Evolutionary conservation across 2,888 invertebrate genomes (phyloP).

Genomic region (Romanomermis culicivorax): DNA sequence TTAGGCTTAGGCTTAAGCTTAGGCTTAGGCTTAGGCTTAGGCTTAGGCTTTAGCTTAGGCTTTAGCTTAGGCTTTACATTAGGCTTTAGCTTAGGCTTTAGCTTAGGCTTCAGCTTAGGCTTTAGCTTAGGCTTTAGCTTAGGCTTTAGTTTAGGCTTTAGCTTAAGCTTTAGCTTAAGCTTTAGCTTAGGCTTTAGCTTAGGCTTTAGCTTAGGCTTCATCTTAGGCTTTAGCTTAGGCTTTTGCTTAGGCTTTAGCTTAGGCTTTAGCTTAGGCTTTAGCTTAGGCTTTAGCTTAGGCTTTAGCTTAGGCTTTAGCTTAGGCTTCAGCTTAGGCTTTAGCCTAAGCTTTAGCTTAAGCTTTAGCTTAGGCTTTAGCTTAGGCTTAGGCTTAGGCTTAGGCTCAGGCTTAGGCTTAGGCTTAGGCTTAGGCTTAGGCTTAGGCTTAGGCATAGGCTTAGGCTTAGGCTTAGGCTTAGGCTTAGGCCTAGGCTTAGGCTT

Average conservation of each 20-base stretch:
- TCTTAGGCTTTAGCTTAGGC: constrained; percentile 1
- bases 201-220: constrained; percentile 1
- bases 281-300: constrained; percentile 3
- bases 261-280: constrained; percentile 1
- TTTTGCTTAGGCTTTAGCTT: constrained; percentile 1
- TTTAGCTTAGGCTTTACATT: not conserved
- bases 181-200: not conserved
- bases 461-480: constrained; percentile 1
- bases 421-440: constrained; percentile 1
- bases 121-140: not conserved
- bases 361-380: not conserved
- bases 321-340: not conserved
- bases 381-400: constrained; percentile 3
- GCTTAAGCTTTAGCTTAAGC: not conserved
- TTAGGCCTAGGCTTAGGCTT: constrained; percentile 1
- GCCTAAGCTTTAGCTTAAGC: not conserved
- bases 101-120: not conserved
- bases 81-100: constrained; percentile 1
- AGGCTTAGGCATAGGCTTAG: constrained; percentile 4
- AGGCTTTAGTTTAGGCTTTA: constrained; percentile 2
- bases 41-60: constrained; percentile 1
- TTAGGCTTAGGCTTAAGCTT: constrained; percentile 1
- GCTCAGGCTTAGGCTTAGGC: constrained; percentile 1
- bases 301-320: constrained; percentile 1
- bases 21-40: constrained; percentile 4